These are phyloP conservation scores for Lordiphosa andalusiaca DNA, from an alignment of 2,888 invertebrate species.

Conservation along the genomic window DNA sequence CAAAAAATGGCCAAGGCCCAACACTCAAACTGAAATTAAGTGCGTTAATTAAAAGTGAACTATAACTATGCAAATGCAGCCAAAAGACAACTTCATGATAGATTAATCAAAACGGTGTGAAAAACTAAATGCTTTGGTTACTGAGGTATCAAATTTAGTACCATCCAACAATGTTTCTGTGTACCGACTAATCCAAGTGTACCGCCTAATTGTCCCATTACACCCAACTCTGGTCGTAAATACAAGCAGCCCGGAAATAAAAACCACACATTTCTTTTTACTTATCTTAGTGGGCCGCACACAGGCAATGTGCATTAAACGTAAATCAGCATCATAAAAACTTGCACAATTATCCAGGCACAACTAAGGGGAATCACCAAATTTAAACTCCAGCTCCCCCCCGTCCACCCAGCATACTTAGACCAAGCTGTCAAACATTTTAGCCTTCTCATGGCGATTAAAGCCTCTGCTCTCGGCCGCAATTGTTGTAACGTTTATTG, in stretches of 20 bases:
- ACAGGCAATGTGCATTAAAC: slow-evolving; percentile 14
- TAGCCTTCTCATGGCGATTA: slow-evolving; percentile 37
- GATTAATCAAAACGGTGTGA: too few species aligned
- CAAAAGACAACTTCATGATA: too few species aligned
- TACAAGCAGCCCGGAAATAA: too few species aligned
- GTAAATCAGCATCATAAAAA: slow-evolving; percentile 14
- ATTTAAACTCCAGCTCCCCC: slow-evolving; percentile 4
- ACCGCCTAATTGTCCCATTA: too few species aligned
- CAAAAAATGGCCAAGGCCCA: slow-evolving; percentile 12
- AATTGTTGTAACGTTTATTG: slow-evolving; percentile 67
- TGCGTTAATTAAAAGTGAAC: slow-evolving; percentile 30
- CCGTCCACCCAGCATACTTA: slow-evolving; percentile 36
- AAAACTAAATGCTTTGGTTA: too few species aligned
- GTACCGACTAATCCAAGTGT: too few species aligned
- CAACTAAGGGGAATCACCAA: slow-evolving; percentile 6
- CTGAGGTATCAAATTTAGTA: too few species aligned
- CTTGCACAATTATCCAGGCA: slow-evolving; percentile 13
- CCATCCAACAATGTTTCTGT: too few species aligned
- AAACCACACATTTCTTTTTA: too few species aligned
- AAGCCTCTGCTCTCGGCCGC: slow-evolving; percentile 17
- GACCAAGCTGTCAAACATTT: slow-evolving; percentile 53
- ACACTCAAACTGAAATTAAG: slow-evolving; percentile 43
- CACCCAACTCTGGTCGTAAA: too few species aligned
- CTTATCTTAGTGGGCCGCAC: too few species aligned
- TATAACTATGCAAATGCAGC: too few species aligned